These are phyloP conservation scores for Mobula hypostoma DNA, from an alignment of 2,113 vertebrate genomes.

Conservation along the genomic window DNA sequence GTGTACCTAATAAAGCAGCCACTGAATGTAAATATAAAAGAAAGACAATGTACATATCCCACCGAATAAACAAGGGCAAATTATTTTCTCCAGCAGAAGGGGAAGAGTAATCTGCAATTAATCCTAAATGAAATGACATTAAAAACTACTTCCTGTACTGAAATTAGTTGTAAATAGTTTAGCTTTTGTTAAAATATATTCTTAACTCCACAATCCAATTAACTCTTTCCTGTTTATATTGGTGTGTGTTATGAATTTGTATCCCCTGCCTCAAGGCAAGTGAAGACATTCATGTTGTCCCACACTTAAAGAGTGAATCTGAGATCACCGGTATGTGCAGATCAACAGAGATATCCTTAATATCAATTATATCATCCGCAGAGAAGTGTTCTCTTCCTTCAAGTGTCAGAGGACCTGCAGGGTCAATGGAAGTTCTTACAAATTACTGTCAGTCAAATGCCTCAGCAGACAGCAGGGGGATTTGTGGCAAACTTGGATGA, in stretches of 20 bases:
- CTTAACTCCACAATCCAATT: neutral
- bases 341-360: neutral
- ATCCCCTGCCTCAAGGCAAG: neutral
- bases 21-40: too few species aligned
- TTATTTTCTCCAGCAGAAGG: neutral
- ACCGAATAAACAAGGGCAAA: neutral
- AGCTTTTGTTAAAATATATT: neutral
- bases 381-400: constrained; percentile 2
- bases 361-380: neutral
- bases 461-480: neutral
- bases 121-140: neutral
- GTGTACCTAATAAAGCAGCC: too few species aligned
- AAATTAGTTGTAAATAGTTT: neutral
- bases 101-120: neutral
- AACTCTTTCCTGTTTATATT: too few species aligned
- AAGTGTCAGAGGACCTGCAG: constrained; percentile 6
- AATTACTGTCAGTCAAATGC: constrained; percentile 19
- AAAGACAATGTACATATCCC: too few species aligned
- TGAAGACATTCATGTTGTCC: neutral
- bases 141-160: neutral
- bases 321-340: neutral
- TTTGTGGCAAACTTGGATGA: neutral
- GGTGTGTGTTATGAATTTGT: neutral
- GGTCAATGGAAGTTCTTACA: constrained; percentile 14
- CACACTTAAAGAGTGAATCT: neutral